These are phyloP conservation scores for Willisornis vidua DNA, from an alignment of 2,113 vertebrate species.

Conservation along the genomic window DNA sequence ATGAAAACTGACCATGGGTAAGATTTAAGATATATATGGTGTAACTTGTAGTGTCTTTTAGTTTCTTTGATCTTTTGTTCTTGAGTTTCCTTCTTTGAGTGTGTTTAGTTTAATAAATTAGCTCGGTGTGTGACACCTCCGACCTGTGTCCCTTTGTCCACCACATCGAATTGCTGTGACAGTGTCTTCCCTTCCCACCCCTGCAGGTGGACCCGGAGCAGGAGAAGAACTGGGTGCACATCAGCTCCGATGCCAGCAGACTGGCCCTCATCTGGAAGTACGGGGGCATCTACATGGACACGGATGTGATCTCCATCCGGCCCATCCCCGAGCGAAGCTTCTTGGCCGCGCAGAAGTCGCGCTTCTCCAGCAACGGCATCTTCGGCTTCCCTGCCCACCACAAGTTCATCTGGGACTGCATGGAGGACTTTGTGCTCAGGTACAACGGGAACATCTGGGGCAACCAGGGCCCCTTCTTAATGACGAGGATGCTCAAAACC, in stretches of 20 bases:
- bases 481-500: constrained; percentile 74
- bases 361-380: constrained; percentile 73
- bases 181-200: neutral
- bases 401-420: constrained; percentile 77
- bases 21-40: too few species aligned
- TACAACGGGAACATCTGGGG: constrained; percentile 78
- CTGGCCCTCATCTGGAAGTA: constrained; percentile 81
- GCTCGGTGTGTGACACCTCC: too few species aligned
- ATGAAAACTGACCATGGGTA: too few species aligned
- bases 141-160: too few species aligned
- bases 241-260: constrained; percentile 75
- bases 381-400: constrained; percentile 77
- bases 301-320: constrained; percentile 77
- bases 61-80: too few species aligned
- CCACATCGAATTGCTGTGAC: too few species aligned
- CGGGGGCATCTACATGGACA: constrained; percentile 81
- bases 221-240: constrained; percentile 73
- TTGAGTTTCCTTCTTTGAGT: too few species aligned
- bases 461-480: constrained; percentile 75
- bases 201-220: constrained; percentile 57
- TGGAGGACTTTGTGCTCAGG: constrained; percentile 79
- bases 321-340: constrained; percentile 74
- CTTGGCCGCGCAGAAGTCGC: constrained; percentile 67
- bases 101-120: too few species aligned
- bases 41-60: too few species aligned